Percentiles rank a stretch among this genome's conserved stretches.
Conservation (phyloP, 1,140 invertebrate species). For the Rhysida immarginata region DNA sequence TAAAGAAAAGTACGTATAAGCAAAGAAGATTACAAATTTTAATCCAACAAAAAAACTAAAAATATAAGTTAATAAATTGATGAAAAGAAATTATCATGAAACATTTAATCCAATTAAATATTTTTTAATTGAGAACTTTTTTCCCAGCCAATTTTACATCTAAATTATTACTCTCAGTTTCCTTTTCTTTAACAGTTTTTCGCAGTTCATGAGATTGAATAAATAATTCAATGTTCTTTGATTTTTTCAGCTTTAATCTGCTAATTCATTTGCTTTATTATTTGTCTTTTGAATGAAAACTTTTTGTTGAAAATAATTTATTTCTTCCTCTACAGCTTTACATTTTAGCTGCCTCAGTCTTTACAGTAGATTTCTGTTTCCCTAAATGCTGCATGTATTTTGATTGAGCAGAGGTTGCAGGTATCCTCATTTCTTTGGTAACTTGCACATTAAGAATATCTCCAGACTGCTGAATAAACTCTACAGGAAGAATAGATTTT, state of each 20-base stretch:
- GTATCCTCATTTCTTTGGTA: neutral
- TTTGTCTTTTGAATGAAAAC: neutral
- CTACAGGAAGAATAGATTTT: neutral
- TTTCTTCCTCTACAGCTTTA: neutral
- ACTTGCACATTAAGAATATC: neutral
- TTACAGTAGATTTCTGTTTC: neutral
- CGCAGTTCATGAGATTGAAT: neutral
- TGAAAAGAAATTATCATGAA: no score
- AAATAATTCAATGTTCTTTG: neutral
- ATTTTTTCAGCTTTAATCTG: neutral
- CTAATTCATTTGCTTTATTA: neutral
- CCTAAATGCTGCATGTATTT: neutral
- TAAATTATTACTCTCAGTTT: neutral
- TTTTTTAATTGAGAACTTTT: no score
- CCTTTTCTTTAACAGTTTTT: neutral
- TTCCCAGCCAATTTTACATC: neutral
- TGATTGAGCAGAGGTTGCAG: neutral
- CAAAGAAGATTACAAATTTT: no score
- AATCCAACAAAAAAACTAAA: no score
- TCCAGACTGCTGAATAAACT: neutral
- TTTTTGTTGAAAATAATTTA: neutral
- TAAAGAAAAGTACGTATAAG: no score
- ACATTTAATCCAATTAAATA: no score
- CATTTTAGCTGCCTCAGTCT: neutral
- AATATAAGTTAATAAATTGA: no score